Base-by-base conservation (phyloP, 2,113 vertebrate genomes). In the Columba livia region DNA sequence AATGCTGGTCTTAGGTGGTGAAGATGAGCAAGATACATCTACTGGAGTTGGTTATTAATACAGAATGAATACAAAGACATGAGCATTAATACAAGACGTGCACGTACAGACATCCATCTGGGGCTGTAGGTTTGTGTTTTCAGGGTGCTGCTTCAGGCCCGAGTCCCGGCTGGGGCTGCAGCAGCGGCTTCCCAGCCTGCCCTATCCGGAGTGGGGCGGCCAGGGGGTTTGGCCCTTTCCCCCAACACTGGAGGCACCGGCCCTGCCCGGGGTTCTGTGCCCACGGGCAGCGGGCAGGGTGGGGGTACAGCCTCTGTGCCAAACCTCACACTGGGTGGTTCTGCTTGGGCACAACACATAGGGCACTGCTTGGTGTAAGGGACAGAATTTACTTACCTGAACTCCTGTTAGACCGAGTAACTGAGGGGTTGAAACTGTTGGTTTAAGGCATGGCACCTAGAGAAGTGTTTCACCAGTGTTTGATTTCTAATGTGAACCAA, bases 51-150 rank as follows among this genome's bases (percentile, higher is more conserved):
- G 20, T 34, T 53, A 47, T 89, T 57, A 40, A 31, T 66, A 15
- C 34, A 51, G 66, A 28, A 36, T 51, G 57, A 24, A 5, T 51
- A 5, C 10, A 5, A 53, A 60, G 42, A 14, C 11, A 3, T 12
- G n/a, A 66, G 57, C 11, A 2, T 58, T 48, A 15, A 15, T 5
- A 13, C 2, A 36, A 80, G 58, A 20, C 2, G 3, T 44, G 20
- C 23, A 4, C 40, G 24, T 61, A 25, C 36, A 77, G 40, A 25
- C 14, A 10, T 19, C 23, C 0, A 2, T 23, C 26, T 44, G 0
- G 24, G n/a, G 47, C 56, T 89, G 50, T 15, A 16, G 13, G 8
- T 88, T 18, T 47, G 11, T 66, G 21, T 12, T 71, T 80, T 50
- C 86, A 14, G 70, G 4, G 1, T 15, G 12, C 12, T 73, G 2